Percentiles rank a stretch among this genome's conserved stretches.
Evolutionary conservation across 2,113 vertebrate species (phyloP).

Genomic region (Hemicordylus capensis): DNA sequence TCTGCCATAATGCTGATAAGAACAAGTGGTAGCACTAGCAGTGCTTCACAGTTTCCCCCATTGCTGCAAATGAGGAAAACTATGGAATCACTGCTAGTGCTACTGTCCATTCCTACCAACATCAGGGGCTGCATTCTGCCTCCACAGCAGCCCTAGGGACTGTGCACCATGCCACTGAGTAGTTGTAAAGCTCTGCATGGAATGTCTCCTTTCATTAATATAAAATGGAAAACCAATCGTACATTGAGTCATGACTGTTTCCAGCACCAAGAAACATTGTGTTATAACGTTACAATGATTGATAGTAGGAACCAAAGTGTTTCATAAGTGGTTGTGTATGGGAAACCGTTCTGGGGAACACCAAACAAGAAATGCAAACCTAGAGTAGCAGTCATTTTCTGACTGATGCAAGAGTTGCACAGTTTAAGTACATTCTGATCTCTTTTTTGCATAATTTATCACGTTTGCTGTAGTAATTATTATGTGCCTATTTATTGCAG

Average conservation of each 20-base stretch:
- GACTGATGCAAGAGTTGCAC: not conserved
- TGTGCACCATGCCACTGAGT: not conserved
- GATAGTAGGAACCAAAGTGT: slow-evolving; percentile 29
- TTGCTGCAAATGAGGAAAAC: too few species aligned
- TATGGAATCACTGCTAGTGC: too few species aligned
- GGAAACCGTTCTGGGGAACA: not conserved
- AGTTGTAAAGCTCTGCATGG: not conserved
- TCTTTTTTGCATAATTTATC: not conserved
- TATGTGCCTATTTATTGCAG: slow-evolving; percentile 31
- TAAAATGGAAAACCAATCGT: not conserved
- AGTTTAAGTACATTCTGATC: not conserved
- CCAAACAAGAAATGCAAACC: not conserved
- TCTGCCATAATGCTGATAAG: too few species aligned
- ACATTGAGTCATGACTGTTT: slow-evolving; percentile 22
- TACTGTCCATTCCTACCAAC: too few species aligned
- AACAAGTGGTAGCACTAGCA: too few species aligned
- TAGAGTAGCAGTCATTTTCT: not conserved
- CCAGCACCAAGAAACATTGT: not conserved
- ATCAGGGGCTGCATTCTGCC: too few species aligned
- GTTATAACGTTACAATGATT: slow-evolving; percentile 11
- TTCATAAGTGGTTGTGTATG: not conserved
- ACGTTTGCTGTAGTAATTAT: not conserved
- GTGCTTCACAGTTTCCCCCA: too few species aligned
- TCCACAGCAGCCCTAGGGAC: too few species aligned
- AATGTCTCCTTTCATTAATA: not conserved